Percentiles rank a stretch among this genome's conserved stretches.
Conservation (phyloP, 2,797 vertebrate genomes). For the Macropodus opercularis region DNA sequence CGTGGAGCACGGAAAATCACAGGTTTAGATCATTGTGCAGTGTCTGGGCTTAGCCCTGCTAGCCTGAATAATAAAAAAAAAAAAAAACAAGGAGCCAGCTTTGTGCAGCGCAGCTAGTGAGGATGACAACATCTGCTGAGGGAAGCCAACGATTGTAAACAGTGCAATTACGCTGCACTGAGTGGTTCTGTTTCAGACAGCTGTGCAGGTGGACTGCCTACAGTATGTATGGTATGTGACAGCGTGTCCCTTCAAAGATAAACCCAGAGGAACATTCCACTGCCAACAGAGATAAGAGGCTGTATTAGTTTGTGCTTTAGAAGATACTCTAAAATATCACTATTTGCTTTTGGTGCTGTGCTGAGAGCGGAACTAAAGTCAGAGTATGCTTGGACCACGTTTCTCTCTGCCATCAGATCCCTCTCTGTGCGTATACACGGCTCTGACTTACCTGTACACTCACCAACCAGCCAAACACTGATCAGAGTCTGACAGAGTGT, state of each 20-base stretch:
- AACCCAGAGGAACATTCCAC: background rate
- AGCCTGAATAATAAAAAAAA: slow-evolving; percentile 36
- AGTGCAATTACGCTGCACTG: slow-evolving; percentile 39
- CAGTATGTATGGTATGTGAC: slow-evolving; percentile 11
- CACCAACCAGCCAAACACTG: slow-evolving; percentile 28
- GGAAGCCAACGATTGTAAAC: slow-evolving; percentile 40
- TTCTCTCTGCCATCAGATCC: slow-evolving; percentile 34
- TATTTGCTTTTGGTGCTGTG: background rate
- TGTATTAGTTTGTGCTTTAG: background rate
- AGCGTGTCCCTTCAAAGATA: slow-evolving; percentile 28
- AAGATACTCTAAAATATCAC: background rate
- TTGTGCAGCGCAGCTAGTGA: slow-evolving; percentile 41
- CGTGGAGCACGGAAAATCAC: slow-evolving; percentile 22
- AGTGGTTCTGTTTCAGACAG: slow-evolving; percentile 28
- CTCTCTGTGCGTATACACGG: slow-evolving; percentile 9
- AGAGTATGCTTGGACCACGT: too few relatives aligned
- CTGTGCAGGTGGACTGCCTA: slow-evolving; percentile 1
- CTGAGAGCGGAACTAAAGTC: background rate
- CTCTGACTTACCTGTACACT: slow-evolving; percentile 37
- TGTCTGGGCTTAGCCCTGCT: slow-evolving; percentile 14
- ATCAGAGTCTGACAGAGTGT: slow-evolving; percentile 38
- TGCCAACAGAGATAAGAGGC: background rate
- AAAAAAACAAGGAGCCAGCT: slow-evolving; percentile 22
- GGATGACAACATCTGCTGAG: slow-evolving; percentile 29
- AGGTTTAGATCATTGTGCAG: slow-evolving; percentile 40